Evolutionary conservation across 2,113 vertebrate species (phyloP).

Genomic region (Pholis gunnellus): DNA sequence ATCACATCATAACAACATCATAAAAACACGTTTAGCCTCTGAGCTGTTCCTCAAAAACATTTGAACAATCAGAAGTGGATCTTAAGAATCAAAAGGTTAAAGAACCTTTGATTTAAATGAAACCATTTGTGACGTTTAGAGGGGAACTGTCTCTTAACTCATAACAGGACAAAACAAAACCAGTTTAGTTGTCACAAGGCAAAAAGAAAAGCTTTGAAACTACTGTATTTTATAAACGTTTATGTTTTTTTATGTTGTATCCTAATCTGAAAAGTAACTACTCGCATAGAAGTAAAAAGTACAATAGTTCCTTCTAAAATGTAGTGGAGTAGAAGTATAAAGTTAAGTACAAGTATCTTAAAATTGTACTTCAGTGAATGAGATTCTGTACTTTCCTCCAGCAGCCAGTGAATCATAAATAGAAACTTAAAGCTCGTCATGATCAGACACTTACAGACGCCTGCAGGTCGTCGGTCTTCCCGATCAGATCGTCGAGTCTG

Average conservation of each 20-base stretch:
- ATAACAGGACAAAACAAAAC: neutral
- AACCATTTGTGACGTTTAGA: neutral
- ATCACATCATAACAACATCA: too few relatives aligned
- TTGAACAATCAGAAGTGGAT: neutral
- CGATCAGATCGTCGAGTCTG: constrained; percentile 80
- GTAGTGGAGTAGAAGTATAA: neutral
- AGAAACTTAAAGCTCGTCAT: neutral
- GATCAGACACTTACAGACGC: constrained; percentile 79
- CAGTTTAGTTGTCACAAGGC: neutral
- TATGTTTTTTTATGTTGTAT: neutral
- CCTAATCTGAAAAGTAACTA: neutral
- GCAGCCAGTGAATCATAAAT: neutral
- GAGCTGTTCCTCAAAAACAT: neutral
- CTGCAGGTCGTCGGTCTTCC: constrained; percentile 82
- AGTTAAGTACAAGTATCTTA: neutral
- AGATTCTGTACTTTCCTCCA: neutral
- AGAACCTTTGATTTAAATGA: neutral
- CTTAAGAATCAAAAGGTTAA: neutral
- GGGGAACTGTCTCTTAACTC: neutral
- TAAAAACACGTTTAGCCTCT: too few relatives aligned
- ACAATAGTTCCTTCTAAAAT: neutral
- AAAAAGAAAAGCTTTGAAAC: neutral
- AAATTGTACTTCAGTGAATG: neutral
- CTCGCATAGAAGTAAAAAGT: neutral
- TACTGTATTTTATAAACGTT: too few relatives aligned